Conservation (phyloP, 2,113 vertebrate genomes). For the Amia ocellicauda region DNA sequence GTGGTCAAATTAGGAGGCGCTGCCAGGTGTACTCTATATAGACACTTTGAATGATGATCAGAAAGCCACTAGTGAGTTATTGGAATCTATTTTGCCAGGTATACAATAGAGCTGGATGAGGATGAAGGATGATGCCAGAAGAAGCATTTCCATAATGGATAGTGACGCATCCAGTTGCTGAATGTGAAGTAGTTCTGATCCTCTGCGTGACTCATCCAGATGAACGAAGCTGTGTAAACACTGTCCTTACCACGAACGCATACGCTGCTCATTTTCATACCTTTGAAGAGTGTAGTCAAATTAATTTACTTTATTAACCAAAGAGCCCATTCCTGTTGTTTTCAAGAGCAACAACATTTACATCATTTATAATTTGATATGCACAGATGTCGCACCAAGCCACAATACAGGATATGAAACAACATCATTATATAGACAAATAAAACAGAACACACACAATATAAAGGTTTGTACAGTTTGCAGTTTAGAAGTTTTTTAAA, state of each 20-base stretch:
- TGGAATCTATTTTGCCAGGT: conserved; percentile 1
- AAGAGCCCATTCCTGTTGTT: background rate
- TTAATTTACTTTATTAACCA: conserved; percentile 31
- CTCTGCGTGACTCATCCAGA: conserved; percentile 34
- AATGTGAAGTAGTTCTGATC: background rate
- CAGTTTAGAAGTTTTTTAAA: too few relatives aligned
- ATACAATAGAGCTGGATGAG: background rate
- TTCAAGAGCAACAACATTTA: too few relatives aligned
- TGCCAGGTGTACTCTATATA: background rate
- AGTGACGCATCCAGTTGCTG: background rate
- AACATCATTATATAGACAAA: too few relatives aligned
- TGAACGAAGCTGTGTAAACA: conserved; percentile 31
- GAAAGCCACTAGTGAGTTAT: background rate
- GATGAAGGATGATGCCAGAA: background rate
- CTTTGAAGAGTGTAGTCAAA: conserved; percentile 32
- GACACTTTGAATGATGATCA: background rate
- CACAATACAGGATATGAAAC: too few relatives aligned
- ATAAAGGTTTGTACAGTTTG: too few relatives aligned
- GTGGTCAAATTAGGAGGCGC: background rate
- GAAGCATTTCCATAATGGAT: background rate
- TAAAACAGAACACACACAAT: too few relatives aligned
- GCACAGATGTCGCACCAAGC: too few relatives aligned
- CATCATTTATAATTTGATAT: too few relatives aligned
- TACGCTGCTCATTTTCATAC: conserved; percentile 44
- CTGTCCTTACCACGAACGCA: conserved; percentile 49